phyloP scores from a whole-genome alignment of 2,797 vertebrate genomes.

The Phrynocephalus guinanensis region DNA sequence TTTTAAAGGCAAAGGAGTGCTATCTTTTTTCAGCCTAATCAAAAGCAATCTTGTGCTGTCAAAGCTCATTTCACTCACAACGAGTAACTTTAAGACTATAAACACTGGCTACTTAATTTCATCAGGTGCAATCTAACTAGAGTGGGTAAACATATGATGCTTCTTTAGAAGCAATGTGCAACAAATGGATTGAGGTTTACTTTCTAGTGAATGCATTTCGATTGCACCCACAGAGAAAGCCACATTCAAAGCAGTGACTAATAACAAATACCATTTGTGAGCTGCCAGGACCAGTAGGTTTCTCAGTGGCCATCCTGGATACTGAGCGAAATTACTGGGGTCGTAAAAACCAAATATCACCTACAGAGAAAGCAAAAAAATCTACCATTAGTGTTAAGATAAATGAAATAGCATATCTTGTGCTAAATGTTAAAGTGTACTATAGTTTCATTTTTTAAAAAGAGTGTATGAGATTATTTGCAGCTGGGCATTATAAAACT shows the following conservation, averaged over 20 bases:
- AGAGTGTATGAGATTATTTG: background rate
- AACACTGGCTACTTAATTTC: background rate
- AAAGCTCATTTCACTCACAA: background rate
- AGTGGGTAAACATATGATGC: background rate
- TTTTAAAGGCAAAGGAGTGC: too few species aligned
- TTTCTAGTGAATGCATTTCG: background rate
- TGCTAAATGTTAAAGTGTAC: background rate
- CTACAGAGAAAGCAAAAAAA: conserved; percentile 80
- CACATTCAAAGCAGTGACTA: conserved; percentile 16
- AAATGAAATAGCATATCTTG: background rate
- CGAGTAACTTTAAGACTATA: background rate
- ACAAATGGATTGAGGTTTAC: background rate
- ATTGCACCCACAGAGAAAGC: background rate
- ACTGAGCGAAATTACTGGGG: conserved; percentile 92
- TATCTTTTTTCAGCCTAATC: too few species aligned
- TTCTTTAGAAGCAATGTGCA: background rate
- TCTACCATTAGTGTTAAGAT: background rate
- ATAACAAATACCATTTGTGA: conserved; percentile 84
- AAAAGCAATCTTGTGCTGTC: background rate
- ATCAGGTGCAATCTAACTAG: too few species aligned
- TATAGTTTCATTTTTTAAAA: background rate
- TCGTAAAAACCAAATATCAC: conserved; percentile 93
- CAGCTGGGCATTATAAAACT: background rate
- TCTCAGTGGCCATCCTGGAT: conserved; percentile 97
- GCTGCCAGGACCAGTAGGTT: conserved; percentile 92